Conservation (phyloP, 2,888 invertebrate genomes). For the Dusona sp. region DNA sequence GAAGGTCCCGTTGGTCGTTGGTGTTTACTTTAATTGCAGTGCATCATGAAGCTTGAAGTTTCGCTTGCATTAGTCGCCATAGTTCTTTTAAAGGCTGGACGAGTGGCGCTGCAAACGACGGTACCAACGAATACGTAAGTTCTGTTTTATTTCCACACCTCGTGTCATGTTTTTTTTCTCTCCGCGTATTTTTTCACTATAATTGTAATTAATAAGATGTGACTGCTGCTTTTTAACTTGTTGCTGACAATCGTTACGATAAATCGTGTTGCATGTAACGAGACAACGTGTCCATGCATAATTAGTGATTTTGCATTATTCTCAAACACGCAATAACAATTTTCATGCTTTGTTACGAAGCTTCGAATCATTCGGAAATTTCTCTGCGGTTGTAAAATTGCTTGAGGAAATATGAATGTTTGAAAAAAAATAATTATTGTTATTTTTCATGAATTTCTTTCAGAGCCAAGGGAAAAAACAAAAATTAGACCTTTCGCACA, state of each 20-base stretch:
- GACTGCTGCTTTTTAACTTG: background rate
- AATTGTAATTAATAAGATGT: background rate
- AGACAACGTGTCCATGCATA: background rate
- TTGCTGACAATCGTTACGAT: background rate
- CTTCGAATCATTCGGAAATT: background rate
- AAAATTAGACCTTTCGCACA: no score
- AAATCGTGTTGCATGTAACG: background rate
- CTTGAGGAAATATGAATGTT: background rate
- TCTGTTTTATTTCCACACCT: background rate
- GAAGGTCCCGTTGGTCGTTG: slow-evolving; percentile 20
- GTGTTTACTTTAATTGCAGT: slow-evolving; percentile 55
- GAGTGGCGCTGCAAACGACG: slow-evolving; percentile 15
- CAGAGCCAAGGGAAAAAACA: no score
- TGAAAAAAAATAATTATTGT: background rate
- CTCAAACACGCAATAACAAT: background rate
- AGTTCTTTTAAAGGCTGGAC: slow-evolving; percentile 22
- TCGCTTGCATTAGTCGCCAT: slow-evolving; percentile 30
- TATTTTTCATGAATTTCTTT: no score
- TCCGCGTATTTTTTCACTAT: background rate
- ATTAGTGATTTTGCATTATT: background rate
- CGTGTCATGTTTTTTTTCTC: background rate
- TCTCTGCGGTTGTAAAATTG: background rate
- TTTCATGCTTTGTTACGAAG: background rate
- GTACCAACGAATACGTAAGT: slow-evolving; percentile 50
- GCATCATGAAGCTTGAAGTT: slow-evolving; percentile 46